phyloP scores from a whole-genome alignment of 2,797 vertebrate genomes.

The Podargus strigoides region DNA sequence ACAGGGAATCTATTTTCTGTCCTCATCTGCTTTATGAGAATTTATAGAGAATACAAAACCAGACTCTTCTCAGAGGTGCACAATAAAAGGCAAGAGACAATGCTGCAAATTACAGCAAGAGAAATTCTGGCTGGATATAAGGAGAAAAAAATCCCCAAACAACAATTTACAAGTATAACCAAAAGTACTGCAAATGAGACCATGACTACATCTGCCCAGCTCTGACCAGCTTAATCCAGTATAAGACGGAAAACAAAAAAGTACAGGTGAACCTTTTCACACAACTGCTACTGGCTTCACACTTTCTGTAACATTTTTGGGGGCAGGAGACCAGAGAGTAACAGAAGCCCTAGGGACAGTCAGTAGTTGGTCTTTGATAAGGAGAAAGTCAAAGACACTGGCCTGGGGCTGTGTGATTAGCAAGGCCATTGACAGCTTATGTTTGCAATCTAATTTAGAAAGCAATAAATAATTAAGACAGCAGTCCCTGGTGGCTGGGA shows the following conservation, averaged over 20 bases:
- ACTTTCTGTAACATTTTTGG: background rate
- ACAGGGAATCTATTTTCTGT: background rate
- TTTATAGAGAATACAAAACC: background rate
- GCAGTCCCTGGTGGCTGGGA: background rate
- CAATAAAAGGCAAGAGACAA: background rate
- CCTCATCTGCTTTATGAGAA: background rate
- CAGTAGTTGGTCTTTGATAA: background rate
- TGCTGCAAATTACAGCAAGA: background rate
- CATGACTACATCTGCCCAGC: background rate
- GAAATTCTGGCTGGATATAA: background rate
- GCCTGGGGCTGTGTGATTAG: background rate
- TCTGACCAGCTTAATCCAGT: background rate
- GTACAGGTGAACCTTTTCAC: background rate
- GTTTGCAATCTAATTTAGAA: background rate
- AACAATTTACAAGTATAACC: background rate
- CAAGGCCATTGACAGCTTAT: background rate
- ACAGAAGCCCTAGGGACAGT: background rate
- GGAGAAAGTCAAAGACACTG: background rate
- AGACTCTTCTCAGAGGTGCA: background rate
- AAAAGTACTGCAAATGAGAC: background rate
- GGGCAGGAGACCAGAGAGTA: background rate
- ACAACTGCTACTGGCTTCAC: background rate
- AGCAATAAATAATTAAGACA: conserved; percentile 1
- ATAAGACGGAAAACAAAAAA: background rate
- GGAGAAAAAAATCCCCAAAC: accelerated